Base-by-base conservation (phyloP, 2,888 invertebrate species). In the Drosophila lacicola region DNA sequence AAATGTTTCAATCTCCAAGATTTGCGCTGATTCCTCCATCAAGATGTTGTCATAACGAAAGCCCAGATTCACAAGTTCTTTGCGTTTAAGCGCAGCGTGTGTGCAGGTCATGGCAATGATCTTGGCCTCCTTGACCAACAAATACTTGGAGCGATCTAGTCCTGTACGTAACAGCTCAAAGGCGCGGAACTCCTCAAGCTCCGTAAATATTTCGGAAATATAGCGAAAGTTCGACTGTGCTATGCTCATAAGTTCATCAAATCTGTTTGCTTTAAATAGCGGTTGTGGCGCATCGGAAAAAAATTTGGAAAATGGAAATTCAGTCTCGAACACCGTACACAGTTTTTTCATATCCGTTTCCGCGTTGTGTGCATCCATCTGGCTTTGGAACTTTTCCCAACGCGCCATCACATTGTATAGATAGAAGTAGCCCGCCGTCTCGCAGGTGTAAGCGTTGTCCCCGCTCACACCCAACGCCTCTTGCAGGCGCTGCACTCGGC, bases 61-160 rank as follows among this genome's bases (percentile, higher is more conserved):
- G 46, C 97, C 96, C 92, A 98, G 95, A 90, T 98, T 97, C 0
- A 99, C 99, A 4, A 99, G 94, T 92, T 99, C 99, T 55, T 98
- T 96, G 33, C 99, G 94, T 91, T 99, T 98, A 11, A 99, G 94
- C 0, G 99, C 99, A 1, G 99, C 99, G 92, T 99, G 99, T 0
- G 99, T 99, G 93, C 99, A 99, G 0, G 99, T 99, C 99, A 99
- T 99, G 1, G 99, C 99, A 82, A 99, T 99, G 60, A 99, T 98
- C 93, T 99, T 99, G 0, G 99, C 99, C 92, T 99, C 99, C 91
- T 98, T 98, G 0, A 99, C 99, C 56, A 99, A 93, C 62, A 99
- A 93, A 93, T 99, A 99, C 90, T 98, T 97, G 0, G 99, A 98
- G 50, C 99, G 94, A 92, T 99, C 99, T 50, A 98, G 93, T 0